Base-by-base conservation (phyloP, 2,888 invertebrate species). In the Drosophila paranaensis region DNA sequence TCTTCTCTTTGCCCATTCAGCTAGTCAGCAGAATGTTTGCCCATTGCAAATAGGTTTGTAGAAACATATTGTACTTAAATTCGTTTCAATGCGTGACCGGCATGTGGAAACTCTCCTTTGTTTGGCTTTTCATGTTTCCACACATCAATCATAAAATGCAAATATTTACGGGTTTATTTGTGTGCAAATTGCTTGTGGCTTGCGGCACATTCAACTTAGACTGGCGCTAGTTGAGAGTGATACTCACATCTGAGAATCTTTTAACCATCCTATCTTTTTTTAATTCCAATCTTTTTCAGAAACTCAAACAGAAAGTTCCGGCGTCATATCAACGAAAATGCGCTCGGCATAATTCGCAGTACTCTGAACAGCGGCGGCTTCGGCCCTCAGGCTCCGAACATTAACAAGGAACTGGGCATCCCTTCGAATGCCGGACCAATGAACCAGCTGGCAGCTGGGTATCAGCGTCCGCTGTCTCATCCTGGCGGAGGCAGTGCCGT, bases 281-380 rank as follows among this genome's bases (percentile, higher is more conserved):
- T 45, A 8, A 27, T 46, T 27, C n/a, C 10, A 25, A 27, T 66
- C 13, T 55, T 37, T 67, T 82, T 88, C 82, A 92, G 92, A 74
- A 92, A 91, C 75, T 88, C 89, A 66, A 92, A 90, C 78, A 92
- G 91, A 71, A 92, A 93, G 81, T 92, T 89, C 76, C 92, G 93
- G 6, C 90, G 92, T 39, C 91, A 91, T 67, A 90, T 91, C 62
- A 91, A 89, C 65, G 91, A 91, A 72, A 91, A 91, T 58, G 90
- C 91, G 37, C 69, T 91, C 56, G 91, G 91, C 63, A 91, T 91
- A 57, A 79, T 91, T 67, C 92, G 92, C 58, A 90, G 82, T 63
- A 91, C 90, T n/a, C 71, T 91, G 69, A 91, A 91, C 48, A 91
- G 72, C 58, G 91, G 91, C 27, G 91, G 90, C 13, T 91, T 91